A percentile compares a stretch with the other conserved stretches of the same genome.
phyloP scores from a whole-genome alignment of 2,888 invertebrate species.

The Teinopalpus imperialis region DNA sequence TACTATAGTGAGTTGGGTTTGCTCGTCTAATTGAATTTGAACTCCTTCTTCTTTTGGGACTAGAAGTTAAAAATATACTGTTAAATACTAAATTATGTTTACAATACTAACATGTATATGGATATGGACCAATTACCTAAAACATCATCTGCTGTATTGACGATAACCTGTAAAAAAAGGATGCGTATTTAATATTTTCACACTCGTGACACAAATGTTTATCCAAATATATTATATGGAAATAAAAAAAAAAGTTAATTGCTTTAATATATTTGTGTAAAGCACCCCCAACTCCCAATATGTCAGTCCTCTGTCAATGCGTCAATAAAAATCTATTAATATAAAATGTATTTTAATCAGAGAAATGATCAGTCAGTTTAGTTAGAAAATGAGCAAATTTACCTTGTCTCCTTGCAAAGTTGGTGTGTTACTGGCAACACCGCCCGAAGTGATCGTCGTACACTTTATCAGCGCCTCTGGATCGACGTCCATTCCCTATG shows the following conservation, averaged over 20 bases:
- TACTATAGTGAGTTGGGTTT: slow-evolving; percentile 68
- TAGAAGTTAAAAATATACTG: slow-evolving; percentile 38
- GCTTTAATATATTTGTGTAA: no score
- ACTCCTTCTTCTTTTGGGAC: slow-evolving; percentile 66
- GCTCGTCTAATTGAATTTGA: slow-evolving; percentile 73
- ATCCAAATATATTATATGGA: no score
- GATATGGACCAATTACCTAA: slow-evolving; percentile 41
- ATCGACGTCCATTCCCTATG: slow-evolving; percentile 71
- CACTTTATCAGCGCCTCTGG: slow-evolving; percentile 76
- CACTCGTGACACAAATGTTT: no score
- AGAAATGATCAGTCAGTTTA: no score
- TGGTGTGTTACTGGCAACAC: slow-evolving; percentile 66
- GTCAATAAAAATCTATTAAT: no score
- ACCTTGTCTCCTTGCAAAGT: slow-evolving; percentile 56
- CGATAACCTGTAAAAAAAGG: slow-evolving; percentile 40
- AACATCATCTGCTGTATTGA: slow-evolving; percentile 46
- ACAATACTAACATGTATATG: no score
- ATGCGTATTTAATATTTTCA: no score
- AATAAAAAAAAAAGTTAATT: no score
- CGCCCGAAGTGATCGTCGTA: slow-evolving; percentile 71
- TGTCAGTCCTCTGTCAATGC: no score
- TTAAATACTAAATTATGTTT: no score
- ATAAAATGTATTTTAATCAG: neutral
- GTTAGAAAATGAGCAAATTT: no score
- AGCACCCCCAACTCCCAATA: no score